phyloP scores from a whole-genome alignment of 1,140 invertebrate genomes.

The Cecropterus lyciades region DNA sequence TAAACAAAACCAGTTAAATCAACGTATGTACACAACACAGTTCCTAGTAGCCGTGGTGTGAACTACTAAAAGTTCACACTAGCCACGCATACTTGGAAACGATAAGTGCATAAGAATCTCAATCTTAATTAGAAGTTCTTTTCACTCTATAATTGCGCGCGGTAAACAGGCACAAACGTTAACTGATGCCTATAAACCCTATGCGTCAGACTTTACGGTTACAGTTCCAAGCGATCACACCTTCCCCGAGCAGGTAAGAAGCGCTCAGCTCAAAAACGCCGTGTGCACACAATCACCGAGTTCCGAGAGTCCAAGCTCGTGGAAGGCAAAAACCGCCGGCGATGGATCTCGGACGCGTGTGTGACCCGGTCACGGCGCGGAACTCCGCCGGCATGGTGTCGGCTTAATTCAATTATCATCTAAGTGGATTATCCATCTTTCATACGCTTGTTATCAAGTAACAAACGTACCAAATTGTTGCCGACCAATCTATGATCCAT shows the following conservation, averaged over 20 bases:
- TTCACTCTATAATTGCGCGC: conserved; percentile 26
- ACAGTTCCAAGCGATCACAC: conserved; percentile 3
- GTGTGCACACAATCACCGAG: conserved; percentile 57
- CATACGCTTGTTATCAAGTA: neutral
- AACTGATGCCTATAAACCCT: conserved; percentile 7
- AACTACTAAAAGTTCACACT: conserved; percentile 32
- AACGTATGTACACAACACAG: neutral
- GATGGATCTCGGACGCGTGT: conserved; percentile 48
- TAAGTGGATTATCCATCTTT: conserved; percentile 21
- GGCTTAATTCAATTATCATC: conserved; percentile 31
- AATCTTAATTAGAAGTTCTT: conserved; percentile 37
- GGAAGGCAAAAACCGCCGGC: conserved; percentile 43
- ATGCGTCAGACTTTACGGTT: conserved; percentile 4
- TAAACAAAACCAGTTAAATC: neutral
- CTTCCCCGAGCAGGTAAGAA: conserved; percentile 17
- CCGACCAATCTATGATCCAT: too few relatives aligned
- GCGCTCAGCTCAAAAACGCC: conserved; percentile 53
- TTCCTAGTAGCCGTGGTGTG: conserved; percentile 24
- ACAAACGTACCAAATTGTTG: too few relatives aligned
- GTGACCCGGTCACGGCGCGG: conserved; percentile 71
- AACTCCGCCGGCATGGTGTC: conserved; percentile 42
- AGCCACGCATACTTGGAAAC: conserved; percentile 29
- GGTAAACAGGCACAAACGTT: conserved; percentile 15
- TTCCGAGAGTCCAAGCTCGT: conserved; percentile 49
- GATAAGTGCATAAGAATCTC: conserved; percentile 33